Conservation (phyloP, 1,140 invertebrate species). For the Olivierus martensii region DNA sequence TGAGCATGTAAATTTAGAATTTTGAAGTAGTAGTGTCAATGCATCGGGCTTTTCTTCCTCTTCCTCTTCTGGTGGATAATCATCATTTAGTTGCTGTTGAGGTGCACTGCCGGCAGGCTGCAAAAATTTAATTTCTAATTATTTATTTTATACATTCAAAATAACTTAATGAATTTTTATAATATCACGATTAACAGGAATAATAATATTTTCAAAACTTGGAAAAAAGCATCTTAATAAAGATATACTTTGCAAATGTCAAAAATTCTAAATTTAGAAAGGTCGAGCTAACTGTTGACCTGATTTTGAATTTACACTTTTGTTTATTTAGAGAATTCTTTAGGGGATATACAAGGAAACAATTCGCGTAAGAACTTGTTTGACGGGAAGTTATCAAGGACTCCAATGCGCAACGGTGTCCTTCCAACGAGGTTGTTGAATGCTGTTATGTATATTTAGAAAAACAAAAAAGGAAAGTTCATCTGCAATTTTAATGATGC, state of each 20-base stretch:
- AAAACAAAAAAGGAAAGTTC: no score
- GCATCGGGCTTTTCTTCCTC: slow-evolving; percentile 75
- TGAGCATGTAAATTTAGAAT: slow-evolving; percentile 68
- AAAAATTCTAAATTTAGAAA: no score
- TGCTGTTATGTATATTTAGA: no score
- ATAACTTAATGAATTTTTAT: background rate
- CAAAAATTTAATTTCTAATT: background rate
- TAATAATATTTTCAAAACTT: no score
- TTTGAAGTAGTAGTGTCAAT: slow-evolving; percentile 55
- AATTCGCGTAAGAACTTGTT: background rate
- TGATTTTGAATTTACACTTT: background rate
- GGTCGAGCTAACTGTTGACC: no score
- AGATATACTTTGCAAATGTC: no score
- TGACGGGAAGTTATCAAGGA: background rate
- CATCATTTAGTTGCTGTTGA: background rate
- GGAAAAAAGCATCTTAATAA: no score
- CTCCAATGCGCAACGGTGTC: no score
- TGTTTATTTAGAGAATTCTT: background rate
- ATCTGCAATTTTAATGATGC: no score
- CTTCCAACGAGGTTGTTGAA: no score
- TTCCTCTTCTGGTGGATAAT: slow-evolving; percentile 39
- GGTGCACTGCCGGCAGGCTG: slow-evolving; percentile 2
- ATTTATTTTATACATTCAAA: background rate
- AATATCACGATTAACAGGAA: no score
- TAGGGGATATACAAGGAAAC: background rate